Evolutionary conservation across 1,140 invertebrate species (phyloP).

Genomic region (Drosophila obscura): DNA sequence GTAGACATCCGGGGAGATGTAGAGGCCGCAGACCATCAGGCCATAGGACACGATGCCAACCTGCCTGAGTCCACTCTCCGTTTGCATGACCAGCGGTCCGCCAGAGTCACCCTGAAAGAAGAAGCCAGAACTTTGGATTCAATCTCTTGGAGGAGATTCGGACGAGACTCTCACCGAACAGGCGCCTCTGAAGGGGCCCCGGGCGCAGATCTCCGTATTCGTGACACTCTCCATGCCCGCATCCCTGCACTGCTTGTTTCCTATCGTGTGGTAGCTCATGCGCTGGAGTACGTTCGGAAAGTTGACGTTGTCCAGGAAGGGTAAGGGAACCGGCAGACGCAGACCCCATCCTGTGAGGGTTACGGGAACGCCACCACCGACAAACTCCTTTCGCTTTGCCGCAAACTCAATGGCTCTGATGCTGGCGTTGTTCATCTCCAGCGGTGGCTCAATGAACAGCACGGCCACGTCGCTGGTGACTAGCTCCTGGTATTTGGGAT

Average conservation of each 20-base stretch:
- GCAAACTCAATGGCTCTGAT: constrained; percentile 53
- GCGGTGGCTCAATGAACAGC: constrained; percentile 51
- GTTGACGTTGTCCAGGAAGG: constrained; percentile 61
- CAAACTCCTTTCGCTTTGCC: constrained; percentile 24
- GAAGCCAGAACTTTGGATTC: neutral
- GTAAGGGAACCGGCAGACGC: constrained; percentile 56
- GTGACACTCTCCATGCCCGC: constrained; percentile 68
- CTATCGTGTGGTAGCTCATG: constrained; percentile 71
- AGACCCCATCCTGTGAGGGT: constrained; percentile 80
- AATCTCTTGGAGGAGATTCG: neutral
- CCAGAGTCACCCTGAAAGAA: constrained; percentile 89
- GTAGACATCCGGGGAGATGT: constrained; percentile 85
- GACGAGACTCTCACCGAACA: constrained; percentile 71
- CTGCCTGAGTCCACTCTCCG: constrained; percentile 60
- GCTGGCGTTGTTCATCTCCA: constrained; percentile 56
- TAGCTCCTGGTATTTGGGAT: constrained; percentile 70
- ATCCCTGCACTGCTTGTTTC: constrained; percentile 60
- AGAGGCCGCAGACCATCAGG: constrained; percentile 85
- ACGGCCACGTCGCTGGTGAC: constrained; percentile 77
- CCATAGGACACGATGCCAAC: constrained; percentile 90
- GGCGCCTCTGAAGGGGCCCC: constrained; percentile 83
- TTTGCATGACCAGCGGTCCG: constrained; percentile 86
- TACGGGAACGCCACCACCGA: constrained; percentile 59
- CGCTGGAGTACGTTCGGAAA: constrained; percentile 66
- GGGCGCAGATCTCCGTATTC: constrained; percentile 84